phyloP scores from a whole-genome alignment of 2,888 invertebrate species.

The Suillia variegata region DNA sequence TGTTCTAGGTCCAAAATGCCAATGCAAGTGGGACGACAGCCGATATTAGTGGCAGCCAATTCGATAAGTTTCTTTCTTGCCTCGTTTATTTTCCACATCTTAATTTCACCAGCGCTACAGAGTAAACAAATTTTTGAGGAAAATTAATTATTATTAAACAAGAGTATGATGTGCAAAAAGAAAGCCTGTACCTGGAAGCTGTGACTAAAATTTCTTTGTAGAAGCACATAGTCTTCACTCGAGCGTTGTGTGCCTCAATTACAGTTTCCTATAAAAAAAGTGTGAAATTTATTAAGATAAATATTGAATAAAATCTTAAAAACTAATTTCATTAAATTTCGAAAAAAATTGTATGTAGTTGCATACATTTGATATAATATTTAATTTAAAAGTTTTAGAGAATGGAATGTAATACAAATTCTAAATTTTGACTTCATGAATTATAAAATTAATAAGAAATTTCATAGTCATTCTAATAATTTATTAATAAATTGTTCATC shows the following conservation, averaged over 20 bases:
- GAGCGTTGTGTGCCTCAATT: constrained; percentile 66
- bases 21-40: constrained; percentile 77
- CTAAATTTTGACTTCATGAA: no score
- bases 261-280: constrained; percentile 23
- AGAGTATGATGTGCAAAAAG: no score
- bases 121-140: neutral
- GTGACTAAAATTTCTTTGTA: constrained; percentile 68
- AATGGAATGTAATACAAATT: no score
- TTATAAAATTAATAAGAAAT: no score
- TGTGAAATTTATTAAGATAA: no score
- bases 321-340: no score
- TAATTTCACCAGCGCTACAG: constrained; percentile 73
- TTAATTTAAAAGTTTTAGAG: no score
- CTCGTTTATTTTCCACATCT: constrained; percentile 68
- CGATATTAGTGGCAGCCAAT: constrained; percentile 66
- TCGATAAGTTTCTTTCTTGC: constrained; percentile 58
- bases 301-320: no score
- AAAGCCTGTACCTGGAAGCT: constrained; percentile 66
- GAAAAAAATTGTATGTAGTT: no score
- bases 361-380: no score
- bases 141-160: neutral
- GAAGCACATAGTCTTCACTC: constrained; percentile 72
- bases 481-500: no score
- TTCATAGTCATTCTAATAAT: no score
- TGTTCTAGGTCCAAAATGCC: constrained; percentile 64